A percentile compares a stretch with the other conserved stretches of the same genome.
These are phyloP conservation scores for Euwallacea similis DNA, from an alignment of 1,140 invertebrate species.

Conservation along the genomic window DNA sequence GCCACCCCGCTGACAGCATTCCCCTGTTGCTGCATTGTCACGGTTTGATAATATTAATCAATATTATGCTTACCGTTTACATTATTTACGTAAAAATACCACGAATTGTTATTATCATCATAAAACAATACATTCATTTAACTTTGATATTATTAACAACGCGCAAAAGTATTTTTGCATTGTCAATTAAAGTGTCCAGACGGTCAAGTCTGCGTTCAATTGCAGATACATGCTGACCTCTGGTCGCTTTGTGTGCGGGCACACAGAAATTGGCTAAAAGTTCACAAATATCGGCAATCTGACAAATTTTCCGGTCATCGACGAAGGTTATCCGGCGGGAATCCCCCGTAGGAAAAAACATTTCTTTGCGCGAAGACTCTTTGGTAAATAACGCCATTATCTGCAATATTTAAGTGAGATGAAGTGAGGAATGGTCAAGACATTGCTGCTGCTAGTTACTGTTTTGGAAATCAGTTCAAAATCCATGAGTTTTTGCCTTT, in stretches of 20 bases:
- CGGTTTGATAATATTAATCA: too few species aligned
- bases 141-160: constrained; percentile 26
- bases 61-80: too few species aligned
- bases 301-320: constrained; percentile 8
- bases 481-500: constrained; percentile 8
- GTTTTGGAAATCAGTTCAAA: constrained; percentile 28
- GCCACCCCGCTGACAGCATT: too few species aligned
- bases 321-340: constrained; percentile 11
- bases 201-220: constrained; percentile 3
- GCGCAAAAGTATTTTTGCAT: constrained; percentile 3
- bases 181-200: constrained; percentile 17
- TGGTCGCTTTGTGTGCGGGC: neutral
- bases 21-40: too few species aligned
- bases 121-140: neutral
- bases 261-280: neutral
- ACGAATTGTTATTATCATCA: too few species aligned
- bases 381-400: constrained; percentile 3
- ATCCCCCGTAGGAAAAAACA: constrained; percentile 17
- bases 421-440: neutral
- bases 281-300: constrained; percentile 25
- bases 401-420: neutral
- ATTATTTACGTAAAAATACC: too few species aligned
- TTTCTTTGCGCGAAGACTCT: constrained; percentile 18
- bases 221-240: neutral
- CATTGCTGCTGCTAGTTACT: constrained; percentile 8